phyloP scores from a whole-genome alignment of 1,140 invertebrate genomes.

The Anagrus nilaparvatae region DNA sequence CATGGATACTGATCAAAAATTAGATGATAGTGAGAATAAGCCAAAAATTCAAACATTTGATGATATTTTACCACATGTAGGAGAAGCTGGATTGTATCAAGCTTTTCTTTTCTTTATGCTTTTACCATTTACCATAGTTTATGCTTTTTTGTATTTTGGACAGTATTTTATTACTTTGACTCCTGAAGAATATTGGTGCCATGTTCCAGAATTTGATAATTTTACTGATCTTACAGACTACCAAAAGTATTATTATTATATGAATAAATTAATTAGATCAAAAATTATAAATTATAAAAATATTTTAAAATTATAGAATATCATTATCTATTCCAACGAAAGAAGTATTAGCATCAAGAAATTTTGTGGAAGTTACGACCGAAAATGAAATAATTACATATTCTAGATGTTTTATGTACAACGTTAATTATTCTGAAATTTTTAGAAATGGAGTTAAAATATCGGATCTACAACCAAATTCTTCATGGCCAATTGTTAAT shows the following conservation, averaged over 20 bases:
- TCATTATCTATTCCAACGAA: slow-evolving; percentile 49
- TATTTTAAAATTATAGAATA: slow-evolving; percentile 49
- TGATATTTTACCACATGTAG: slow-evolving; percentile 71
- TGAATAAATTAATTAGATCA: too few relatives aligned
- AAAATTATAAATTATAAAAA: too few relatives aligned
- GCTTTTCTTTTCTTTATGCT: slow-evolving; percentile 75
- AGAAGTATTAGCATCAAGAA: slow-evolving; percentile 17
- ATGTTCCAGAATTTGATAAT: slow-evolving; percentile 50
- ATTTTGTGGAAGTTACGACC: slow-evolving; percentile 42
- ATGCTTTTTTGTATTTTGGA: slow-evolving; percentile 76
- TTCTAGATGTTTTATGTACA: slow-evolving; percentile 61
- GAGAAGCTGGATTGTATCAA: slow-evolving; percentile 82
- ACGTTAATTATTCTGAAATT: slow-evolving; percentile 55
- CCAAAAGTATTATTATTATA: too few relatives aligned
- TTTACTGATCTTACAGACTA: slow-evolving; percentile 34
- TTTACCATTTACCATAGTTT: slow-evolving; percentile 75
- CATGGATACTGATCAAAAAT: slow-evolving; percentile 34
- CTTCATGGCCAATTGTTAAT: slow-evolving; percentile 49
- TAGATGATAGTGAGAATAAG: slow-evolving; percentile 27
- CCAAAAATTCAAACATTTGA: slow-evolving; percentile 62
- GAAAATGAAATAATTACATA: too few relatives aligned
- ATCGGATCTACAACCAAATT: too few relatives aligned
- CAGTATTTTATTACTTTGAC: slow-evolving; percentile 75
- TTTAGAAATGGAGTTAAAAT: slow-evolving; percentile 41
- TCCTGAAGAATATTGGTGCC: slow-evolving; percentile 71